These are phyloP conservation scores for Tyto alba DNA, from an alignment of 2,113 vertebrate genomes.

Conservation along the genomic window DNA sequence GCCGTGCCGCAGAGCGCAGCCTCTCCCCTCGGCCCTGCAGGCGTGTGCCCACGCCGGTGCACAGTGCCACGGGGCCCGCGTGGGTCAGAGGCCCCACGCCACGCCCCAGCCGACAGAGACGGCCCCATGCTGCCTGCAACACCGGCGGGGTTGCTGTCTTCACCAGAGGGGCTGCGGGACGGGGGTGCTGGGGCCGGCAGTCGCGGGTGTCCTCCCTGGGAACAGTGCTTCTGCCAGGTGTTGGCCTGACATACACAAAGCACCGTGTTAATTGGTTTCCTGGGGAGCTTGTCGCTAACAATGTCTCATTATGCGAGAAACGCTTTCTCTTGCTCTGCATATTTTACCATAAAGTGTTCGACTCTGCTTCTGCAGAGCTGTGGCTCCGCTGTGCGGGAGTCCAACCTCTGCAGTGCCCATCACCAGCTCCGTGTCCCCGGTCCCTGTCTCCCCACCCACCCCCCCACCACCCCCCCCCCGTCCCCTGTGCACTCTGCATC, in stretches of 20 bases:
- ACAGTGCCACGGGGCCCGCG: not conserved
- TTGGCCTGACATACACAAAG: not conserved
- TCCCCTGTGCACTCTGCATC: not conserved
- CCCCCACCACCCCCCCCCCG: no score
- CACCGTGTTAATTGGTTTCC: conserved; percentile 39
- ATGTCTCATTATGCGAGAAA: not conserved
- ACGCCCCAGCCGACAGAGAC: not conserved
- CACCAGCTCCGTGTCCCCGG: rapidly evolving
- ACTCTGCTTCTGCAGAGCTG: not conserved
- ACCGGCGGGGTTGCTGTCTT: not conserved
- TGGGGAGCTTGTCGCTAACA: conserved; percentile 1
- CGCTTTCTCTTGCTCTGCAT: not conserved
- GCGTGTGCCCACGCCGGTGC: rapidly evolving
- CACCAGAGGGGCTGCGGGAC: not conserved
- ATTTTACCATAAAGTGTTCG: not conserved
- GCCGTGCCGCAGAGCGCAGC: not conserved
- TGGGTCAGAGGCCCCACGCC: not conserved
- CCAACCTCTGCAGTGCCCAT: not conserved
- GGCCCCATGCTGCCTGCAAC: not conserved
- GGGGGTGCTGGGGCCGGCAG: not conserved
- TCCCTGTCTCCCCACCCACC: no score
- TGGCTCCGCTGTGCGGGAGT: rapidly evolving
- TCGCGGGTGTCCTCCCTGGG: not conserved
- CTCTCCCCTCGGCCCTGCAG: no score
- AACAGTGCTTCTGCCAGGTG: not conserved